These are phyloP conservation scores for Noctua pronuba DNA, from an alignment of 2,888 invertebrate genomes.

Conservation along the genomic window DNA sequence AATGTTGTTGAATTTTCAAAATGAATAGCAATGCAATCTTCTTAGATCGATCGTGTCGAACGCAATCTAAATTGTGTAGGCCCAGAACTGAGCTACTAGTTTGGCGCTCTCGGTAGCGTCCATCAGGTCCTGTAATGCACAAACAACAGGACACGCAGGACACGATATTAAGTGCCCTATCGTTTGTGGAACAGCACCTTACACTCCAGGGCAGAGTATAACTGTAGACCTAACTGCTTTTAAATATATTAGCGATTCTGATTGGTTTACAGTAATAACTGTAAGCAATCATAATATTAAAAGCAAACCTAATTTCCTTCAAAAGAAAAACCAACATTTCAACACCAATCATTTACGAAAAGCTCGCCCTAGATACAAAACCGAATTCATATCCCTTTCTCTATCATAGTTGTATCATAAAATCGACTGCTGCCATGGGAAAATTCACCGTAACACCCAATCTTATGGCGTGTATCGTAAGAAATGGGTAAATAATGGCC, in stretches of 20 bases:
- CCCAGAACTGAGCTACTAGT: no score
- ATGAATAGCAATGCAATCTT: not conserved
- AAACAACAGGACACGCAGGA: no score
- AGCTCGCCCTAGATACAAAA: not conserved
- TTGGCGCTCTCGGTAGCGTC: no score
- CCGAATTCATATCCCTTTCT: conserved; percentile 33
- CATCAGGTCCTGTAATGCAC: no score
- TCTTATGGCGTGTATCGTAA: conserved; percentile 49
- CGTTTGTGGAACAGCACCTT: no score
- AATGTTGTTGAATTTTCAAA: not conserved
- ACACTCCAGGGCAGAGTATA: no score
- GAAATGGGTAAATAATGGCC: conserved; percentile 58
- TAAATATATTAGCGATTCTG: not conserved
- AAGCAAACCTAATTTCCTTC: not conserved
- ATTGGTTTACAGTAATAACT: not conserved
- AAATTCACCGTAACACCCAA: conserved; percentile 24
- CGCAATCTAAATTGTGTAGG: no score
- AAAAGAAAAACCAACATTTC: not conserved
- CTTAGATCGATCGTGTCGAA: no score
- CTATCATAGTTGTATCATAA: conserved; percentile 33
- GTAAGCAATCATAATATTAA: not conserved
- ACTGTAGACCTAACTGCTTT: not conserved
- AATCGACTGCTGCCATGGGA: conserved; percentile 28
- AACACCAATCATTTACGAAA: not conserved
- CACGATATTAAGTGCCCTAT: no score